Conservation (phyloP, 92 coral and sea anemone species). For the Ricordea florida region DNA sequence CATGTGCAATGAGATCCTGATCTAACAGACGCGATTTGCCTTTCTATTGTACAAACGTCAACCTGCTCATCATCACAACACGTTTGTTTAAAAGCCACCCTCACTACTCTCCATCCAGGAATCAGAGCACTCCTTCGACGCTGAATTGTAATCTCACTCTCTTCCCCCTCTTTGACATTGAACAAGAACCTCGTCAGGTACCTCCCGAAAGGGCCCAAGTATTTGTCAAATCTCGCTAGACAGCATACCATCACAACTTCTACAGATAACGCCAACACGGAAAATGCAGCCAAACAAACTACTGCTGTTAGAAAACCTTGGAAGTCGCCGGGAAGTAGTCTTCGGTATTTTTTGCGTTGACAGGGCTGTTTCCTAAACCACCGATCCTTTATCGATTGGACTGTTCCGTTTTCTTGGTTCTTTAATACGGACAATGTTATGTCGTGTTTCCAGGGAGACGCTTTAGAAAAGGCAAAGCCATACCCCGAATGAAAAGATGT, state of each 20-base stretch:
- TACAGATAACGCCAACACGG: slow-evolving; percentile 32
- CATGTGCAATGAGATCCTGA: too few species aligned
- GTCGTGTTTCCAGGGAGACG: slow-evolving; percentile 72
- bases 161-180: slow-evolving; percentile 18
- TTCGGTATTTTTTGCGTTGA: neutral
- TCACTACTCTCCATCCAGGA: neutral
- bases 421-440: slow-evolving; percentile 49
- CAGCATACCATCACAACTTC: slow-evolving; percentile 30
- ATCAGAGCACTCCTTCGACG: neutral
- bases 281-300: slow-evolving; percentile 31
- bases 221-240: slow-evolving; percentile 7
- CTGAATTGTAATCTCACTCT: neutral
- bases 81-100: neutral
- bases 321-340: slow-evolving; percentile 25
- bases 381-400: slow-evolving; percentile 15
- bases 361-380: slow-evolving; percentile 45
- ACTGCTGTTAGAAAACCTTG: slow-evolving; percentile 55
- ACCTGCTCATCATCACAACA: neutral
- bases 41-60: neutral
- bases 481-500: slow-evolving; percentile 43
- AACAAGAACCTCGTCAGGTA: slow-evolving; percentile 26
- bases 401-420: slow-evolving; percentile 65
- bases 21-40: neutral
- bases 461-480: slow-evolving; percentile 64
- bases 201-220: slow-evolving; percentile 32